These are phyloP conservation scores for Grantiella picta DNA, from an alignment of 2,113 vertebrate species.

Conservation along the genomic window DNA sequence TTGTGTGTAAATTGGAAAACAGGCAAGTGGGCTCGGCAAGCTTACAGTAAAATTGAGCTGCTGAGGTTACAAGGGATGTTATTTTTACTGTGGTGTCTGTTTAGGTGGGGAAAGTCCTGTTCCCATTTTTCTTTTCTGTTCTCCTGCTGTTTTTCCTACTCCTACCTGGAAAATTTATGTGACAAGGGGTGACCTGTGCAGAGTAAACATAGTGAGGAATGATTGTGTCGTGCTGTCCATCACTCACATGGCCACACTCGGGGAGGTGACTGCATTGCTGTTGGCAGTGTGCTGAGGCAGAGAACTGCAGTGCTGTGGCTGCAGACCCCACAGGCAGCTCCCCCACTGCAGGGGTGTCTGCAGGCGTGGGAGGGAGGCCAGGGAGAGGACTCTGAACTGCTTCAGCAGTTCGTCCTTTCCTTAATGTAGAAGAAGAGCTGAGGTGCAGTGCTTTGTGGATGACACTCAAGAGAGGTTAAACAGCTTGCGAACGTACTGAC, in stretches of 20 bases:
- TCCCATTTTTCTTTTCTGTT: not conserved
- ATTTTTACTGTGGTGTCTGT: not conserved
- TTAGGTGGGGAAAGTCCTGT: not conserved
- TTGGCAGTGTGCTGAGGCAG: rapidly evolving
- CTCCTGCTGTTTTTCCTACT: not conserved
- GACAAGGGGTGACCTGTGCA: not conserved
- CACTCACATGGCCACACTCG: rapidly evolving
- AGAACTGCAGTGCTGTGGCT: not conserved
- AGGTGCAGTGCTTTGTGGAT: not conserved
- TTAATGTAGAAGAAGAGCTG: not conserved
- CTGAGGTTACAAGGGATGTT: not conserved
- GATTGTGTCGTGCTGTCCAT: not conserved
- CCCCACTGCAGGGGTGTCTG: not conserved
- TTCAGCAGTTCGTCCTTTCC: not conserved
- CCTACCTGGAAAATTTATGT: not conserved
- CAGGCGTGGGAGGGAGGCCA: not conserved
- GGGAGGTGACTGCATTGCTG: not conserved
- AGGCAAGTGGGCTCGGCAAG: not conserved
- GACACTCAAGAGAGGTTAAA: not conserved
- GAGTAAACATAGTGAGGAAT: not conserved
- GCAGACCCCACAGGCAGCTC: not conserved
- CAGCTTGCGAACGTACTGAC: not conserved
- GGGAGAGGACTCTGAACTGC: not conserved
- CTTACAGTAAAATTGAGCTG: not conserved
- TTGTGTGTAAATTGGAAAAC: not conserved